phyloP scores from a whole-genome alignment of 2,797 vertebrate species.

The Pseudochirops corinnae region DNA sequence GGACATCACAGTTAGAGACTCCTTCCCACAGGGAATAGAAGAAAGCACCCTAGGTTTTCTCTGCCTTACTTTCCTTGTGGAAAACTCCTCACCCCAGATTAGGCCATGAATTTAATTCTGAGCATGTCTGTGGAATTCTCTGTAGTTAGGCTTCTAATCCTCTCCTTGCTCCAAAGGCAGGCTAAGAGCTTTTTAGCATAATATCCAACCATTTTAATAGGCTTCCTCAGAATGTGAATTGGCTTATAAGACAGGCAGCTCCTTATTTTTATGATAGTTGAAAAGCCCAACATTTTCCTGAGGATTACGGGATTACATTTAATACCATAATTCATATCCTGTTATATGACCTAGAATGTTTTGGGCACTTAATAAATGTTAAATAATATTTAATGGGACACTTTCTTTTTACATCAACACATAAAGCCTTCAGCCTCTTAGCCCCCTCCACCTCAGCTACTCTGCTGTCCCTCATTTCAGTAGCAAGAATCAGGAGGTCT shows the following conservation, averaged over 20 bases:
- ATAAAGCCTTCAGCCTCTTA: conserved; percentile 44
- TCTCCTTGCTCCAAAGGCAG: conserved; percentile 50
- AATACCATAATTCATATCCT: conserved; percentile 62
- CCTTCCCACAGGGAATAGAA: neutral
- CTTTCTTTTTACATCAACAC: conserved; percentile 26
- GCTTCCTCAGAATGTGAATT: conserved; percentile 61
- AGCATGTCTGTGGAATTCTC: conserved; percentile 41
- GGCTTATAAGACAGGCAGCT: conserved; percentile 41
- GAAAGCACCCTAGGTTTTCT: neutral
- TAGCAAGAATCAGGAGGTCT: neutral
- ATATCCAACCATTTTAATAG: conserved; percentile 63
- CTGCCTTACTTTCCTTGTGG: neutral
- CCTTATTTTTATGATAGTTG: conserved; percentile 62
- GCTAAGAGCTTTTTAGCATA: conserved; percentile 61
- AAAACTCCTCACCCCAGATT: conserved; percentile 44
- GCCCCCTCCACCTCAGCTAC: conserved; percentile 19
- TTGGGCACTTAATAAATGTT: conserved; percentile 58
- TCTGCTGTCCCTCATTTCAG: conserved; percentile 2
- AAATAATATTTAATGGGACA: conserved; percentile 60
- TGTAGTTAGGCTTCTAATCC: conserved; percentile 54
- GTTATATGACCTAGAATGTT: conserved; percentile 28
- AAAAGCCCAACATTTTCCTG: conserved; percentile 56
- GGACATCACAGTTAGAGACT: conserved; percentile 11
- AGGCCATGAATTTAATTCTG: conserved; percentile 19
- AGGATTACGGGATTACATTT: conserved; percentile 72